Evolutionary conservation across 2,797 vertebrate genomes (phyloP).

Genomic region (Chiloscyllium punctatum): DNA sequence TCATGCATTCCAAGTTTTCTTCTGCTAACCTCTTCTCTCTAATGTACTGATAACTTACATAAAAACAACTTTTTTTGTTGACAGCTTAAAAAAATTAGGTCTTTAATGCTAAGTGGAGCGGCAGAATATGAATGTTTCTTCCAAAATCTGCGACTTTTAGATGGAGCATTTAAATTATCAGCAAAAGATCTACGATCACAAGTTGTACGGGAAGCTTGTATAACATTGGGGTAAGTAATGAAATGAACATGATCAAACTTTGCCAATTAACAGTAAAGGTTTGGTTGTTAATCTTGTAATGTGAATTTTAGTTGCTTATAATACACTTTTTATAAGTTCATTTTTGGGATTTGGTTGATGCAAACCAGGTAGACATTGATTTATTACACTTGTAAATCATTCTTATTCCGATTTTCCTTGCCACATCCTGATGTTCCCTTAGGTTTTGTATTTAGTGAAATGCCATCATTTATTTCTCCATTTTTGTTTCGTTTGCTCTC

Average conservation of each 20-base stretch:
- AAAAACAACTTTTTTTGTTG: slow-evolving; percentile 40
- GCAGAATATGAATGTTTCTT: slow-evolving; percentile 83
- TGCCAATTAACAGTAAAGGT: not conserved
- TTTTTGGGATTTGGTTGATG: not conserved
- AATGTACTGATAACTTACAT: not conserved
- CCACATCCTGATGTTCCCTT: not conserved
- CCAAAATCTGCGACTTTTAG: slow-evolving; percentile 85
- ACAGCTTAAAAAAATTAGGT: slow-evolving; percentile 91
- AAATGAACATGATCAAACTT: not conserved
- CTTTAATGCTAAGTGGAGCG: slow-evolving; percentile 82
- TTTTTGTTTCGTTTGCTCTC: not conserved
- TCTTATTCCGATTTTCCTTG: not conserved
- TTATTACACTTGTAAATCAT: not conserved
- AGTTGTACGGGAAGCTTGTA: slow-evolving; percentile 94
- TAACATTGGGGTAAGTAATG: slow-evolving; percentile 82
- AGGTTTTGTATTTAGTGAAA: not conserved
- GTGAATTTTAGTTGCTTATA: not conserved
- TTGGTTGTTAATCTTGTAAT: not conserved
- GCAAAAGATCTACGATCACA: slow-evolving; percentile 95
- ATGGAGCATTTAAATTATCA: slow-evolving; percentile 84
- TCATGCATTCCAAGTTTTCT: not conserved
- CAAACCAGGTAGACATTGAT: not conserved
- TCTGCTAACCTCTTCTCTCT: slow-evolving; percentile 11
- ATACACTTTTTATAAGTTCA: not conserved
- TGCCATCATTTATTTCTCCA: not conserved